phyloP scores from a whole-genome alignment of 2,888 invertebrate species.

The Sphaerophoria taeniata region DNA sequence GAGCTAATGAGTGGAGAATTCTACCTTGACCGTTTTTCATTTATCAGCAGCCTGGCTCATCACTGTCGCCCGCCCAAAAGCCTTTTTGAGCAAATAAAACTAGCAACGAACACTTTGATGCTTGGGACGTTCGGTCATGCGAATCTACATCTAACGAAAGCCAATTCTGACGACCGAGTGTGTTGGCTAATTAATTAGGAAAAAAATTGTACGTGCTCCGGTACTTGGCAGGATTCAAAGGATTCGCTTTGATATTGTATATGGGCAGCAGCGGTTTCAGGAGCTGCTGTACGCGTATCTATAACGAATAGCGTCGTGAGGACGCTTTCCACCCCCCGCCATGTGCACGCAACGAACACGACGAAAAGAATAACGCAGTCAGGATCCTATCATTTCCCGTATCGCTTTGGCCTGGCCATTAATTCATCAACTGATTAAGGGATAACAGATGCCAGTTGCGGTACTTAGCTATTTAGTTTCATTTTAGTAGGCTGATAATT shows the following conservation, averaged over 20 bases:
- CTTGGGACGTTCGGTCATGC: not conserved
- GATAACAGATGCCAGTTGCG: conserved; percentile 54
- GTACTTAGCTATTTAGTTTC: conserved; percentile 27
- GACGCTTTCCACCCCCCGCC: no score
- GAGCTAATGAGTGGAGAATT: conserved; percentile 15
- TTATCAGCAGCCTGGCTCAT: not conserved
- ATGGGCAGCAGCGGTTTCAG: not conserved
- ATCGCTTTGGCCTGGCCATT: conserved; percentile 11
- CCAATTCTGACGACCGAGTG: conserved; percentile 19
- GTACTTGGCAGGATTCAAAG: conserved; percentile 33
- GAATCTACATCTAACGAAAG: conserved; percentile 3
- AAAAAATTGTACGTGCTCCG: conserved; percentile 22
- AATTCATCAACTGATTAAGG: conserved; percentile 70
- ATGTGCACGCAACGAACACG: not conserved
- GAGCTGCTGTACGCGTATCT: not conserved
- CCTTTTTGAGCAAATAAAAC: conserved; percentile 4
- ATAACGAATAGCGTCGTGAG: not conserved
- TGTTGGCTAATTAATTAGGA: conserved; percentile 53
- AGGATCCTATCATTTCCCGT: conserved; percentile 45
- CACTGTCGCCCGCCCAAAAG: not conserved
- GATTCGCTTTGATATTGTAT: conserved; percentile 11
- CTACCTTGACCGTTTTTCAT: conserved; percentile 13
- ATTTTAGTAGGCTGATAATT: conserved; percentile 45
- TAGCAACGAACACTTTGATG: no score
- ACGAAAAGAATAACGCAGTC: not conserved